phyloP scores from a whole-genome alignment of 2,888 invertebrate species.

The Cosmopolites sordidus region DNA sequence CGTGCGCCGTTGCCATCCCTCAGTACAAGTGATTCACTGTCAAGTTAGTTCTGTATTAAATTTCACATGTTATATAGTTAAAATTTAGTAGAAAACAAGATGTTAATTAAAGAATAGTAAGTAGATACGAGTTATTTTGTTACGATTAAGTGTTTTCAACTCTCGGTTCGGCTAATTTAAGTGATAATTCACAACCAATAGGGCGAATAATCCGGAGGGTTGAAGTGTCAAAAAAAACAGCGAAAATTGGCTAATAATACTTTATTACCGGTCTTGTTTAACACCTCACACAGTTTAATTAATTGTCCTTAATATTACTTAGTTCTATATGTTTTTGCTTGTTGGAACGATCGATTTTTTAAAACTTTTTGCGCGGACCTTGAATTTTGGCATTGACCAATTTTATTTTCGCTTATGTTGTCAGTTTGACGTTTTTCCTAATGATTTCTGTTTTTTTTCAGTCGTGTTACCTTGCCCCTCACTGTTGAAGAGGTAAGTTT shows the following conservation, averaged over 20 bases:
- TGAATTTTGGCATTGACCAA: conserved; percentile 33
- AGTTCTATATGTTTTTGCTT: background rate
- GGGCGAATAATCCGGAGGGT: conserved; percentile 8
- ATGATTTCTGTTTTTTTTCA: conserved; percentile 54
- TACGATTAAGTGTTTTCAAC: background rate
- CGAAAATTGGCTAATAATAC: conserved; percentile 17
- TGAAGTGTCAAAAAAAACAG: conserved; percentile 19
- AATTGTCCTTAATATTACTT: too few species aligned
- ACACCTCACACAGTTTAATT: too few species aligned
- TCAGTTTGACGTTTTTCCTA: conserved; percentile 25
- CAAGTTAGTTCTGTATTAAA: conserved; percentile 38
- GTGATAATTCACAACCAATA: conserved; percentile 24
- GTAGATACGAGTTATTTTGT: conserved; percentile 42
- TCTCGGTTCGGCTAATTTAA: conserved; percentile 26
- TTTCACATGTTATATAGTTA: conserved; percentile 33
- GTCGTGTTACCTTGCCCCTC: conserved; percentile 92
- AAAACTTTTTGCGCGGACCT: conserved; percentile 24
- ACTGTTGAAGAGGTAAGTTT: conserved; percentile 92
- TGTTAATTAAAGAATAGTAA: conserved; percentile 72
- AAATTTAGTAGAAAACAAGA: conserved; percentile 48
- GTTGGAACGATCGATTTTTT: background rate
- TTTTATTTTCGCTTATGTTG: conserved; percentile 23
- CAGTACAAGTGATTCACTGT: conserved; percentile 53
- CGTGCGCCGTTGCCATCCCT: conserved; percentile 56
- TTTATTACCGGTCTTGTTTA: too few species aligned